Percentiles rank a stretch among this genome's conserved stretches.
Evolutionary conservation across 1,140 invertebrate genomes (phyloP).

Genomic region (Phymastichus coffea): DNA sequence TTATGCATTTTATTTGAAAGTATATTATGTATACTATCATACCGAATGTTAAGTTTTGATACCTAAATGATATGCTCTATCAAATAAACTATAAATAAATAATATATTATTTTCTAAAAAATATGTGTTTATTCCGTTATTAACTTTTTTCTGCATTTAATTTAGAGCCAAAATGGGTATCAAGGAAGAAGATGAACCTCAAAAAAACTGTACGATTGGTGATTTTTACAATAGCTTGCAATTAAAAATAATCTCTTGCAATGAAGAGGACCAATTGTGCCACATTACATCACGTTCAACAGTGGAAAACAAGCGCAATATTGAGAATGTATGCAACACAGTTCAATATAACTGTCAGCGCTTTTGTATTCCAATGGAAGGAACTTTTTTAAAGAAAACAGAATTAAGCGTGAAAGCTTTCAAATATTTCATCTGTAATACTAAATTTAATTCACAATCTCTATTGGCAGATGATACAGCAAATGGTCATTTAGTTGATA

Average conservation of each 20-base stretch:
- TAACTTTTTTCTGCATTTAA: too few relatives aligned
- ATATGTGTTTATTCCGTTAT: too few relatives aligned
- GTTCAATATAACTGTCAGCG: slow-evolving; percentile 31
- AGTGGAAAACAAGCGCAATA: slow-evolving; percentile 32
- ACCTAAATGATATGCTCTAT: too few relatives aligned
- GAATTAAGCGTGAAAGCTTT: slow-evolving; percentile 32
- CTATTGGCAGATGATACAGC: slow-evolving; percentile 39
- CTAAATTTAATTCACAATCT: slow-evolving; percentile 43
- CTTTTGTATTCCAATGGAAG: slow-evolving; percentile 18
- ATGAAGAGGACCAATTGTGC: slow-evolving; percentile 32
- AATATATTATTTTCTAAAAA: too few relatives aligned
- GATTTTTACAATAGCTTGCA: slow-evolving; percentile 41
- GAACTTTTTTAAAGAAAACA: slow-evolving; percentile 22
- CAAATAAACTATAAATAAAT: too few relatives aligned
- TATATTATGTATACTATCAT: too few relatives aligned
- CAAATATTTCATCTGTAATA: slow-evolving; percentile 46
- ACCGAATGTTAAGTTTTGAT: too few relatives aligned
- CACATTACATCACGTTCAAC: slow-evolving; percentile 42
- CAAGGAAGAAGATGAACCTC: too few relatives aligned
- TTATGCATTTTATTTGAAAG: too few relatives aligned
- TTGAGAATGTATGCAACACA: slow-evolving; percentile 36
- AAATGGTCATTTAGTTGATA: slow-evolving; percentile 42
- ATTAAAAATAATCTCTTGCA: slow-evolving; percentile 33
- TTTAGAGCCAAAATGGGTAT: too few relatives aligned
- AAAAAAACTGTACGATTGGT: slow-evolving; percentile 31